phyloP scores from a whole-genome alignment of 2,113 vertebrate species.

The Thunnus thynnus region DNA sequence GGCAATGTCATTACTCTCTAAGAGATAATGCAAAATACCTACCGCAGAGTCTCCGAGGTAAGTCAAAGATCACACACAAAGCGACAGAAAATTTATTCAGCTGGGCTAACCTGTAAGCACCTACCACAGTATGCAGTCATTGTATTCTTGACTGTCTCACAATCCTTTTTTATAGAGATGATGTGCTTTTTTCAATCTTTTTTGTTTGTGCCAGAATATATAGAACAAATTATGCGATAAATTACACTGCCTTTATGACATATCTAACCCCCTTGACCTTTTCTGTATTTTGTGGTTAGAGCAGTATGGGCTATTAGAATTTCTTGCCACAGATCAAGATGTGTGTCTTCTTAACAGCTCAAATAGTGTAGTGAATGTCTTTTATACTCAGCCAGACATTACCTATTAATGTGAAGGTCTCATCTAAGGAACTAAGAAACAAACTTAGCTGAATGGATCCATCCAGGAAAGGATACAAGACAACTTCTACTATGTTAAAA shows the following conservation, averaged over 20 bases:
- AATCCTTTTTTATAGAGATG: not conserved
- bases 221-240: not conserved
- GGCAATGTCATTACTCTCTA: slow-evolving; percentile 8
- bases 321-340: not conserved
- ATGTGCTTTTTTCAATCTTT: not conserved
- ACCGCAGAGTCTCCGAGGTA: slow-evolving; percentile 15
- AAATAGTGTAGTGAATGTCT: not conserved
- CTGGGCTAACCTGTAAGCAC: not conserved
- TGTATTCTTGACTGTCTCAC: not conserved
- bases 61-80: slow-evolving; percentile 13
- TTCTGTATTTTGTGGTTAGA: slow-evolving; percentile 22
- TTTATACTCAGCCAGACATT: not conserved
- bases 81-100: slow-evolving; percentile 2
- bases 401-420: not conserved
- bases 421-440: not conserved
- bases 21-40: slow-evolving; percentile 15
- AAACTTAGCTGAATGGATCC: not conserved
- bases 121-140: not conserved
- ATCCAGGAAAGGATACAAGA: not conserved
- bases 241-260: not conserved
- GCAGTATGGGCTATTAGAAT: not conserved
- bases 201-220: not conserved
- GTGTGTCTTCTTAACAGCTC: not conserved
- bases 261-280: not conserved
- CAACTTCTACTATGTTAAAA: not conserved